Base-by-base conservation (phyloP, 2,797 vertebrate genomes). In the Australoheros facetus region DNA sequence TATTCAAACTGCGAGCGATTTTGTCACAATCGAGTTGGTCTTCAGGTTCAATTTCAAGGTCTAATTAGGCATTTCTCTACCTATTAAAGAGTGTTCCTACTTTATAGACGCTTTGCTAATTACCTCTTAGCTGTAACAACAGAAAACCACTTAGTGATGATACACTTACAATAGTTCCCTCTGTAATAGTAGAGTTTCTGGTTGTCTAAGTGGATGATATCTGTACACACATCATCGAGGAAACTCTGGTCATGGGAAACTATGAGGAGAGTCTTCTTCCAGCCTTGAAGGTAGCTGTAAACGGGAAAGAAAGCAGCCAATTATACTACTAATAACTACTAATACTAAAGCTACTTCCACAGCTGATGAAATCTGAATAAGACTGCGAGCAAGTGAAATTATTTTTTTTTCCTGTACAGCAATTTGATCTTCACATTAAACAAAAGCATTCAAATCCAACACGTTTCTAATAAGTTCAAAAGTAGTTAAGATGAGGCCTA, bases 221-320 rank as follows among this genome's bases (percentile, higher is more conserved):
- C 97, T 0, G 97, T 97, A 89, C 97, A 98, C 42, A 98, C 97
- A 0, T 98, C 97, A 2, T 98, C 97, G 51, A 98, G 92, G 90
- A 98, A 98, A 80, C 97, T 97, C 91, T 98, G 97, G 95, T 98
- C 97, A 0, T 98, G 97, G 80, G 97, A 98, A 55, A 98, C 97
- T 1, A 98, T 97, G 26, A 98, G 96, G 21, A 98, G 93, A 0
- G 97, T 98, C 92, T 98, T 98, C 93, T 97, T 97, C 97, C 97
- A 98, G 81, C 97, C 95, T 87, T 98, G 97, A 78, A 98, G 96
- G 88, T 98, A 98, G 91, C 97, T 98, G 71, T 62, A 37, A n/a
- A 16, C 5, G 17, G 37, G 60, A 71, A 34, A 39, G 2, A 48
- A 0, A 0, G 30, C 1, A 51, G 23, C 0, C 42, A 16, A 17